These are phyloP conservation scores for Pogoniulus pusillus DNA, from an alignment of 2,797 vertebrate genomes.

Conservation along the genomic window DNA sequence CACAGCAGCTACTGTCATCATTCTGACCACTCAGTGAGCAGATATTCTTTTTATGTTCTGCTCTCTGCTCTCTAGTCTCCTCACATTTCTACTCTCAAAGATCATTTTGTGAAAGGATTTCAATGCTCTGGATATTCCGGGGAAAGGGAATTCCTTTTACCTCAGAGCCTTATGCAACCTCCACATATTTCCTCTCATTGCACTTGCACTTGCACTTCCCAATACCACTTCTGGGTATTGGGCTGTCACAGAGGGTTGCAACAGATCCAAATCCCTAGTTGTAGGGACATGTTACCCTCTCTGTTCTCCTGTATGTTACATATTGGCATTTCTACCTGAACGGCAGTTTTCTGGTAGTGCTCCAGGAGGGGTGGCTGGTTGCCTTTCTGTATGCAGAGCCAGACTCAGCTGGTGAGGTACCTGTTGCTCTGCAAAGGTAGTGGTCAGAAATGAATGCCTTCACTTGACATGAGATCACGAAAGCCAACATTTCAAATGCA, in stretches of 20 bases:
- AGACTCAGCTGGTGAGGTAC: neutral
- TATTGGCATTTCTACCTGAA: neutral
- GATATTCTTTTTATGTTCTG: neutral
- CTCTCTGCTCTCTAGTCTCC: neutral
- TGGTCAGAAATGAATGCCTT: neutral
- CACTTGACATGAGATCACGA: neutral
- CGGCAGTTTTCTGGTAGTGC: neutral
- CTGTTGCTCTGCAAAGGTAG: neutral
- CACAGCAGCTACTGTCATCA: neutral
- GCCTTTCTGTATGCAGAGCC: neutral
- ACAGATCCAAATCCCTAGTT: neutral
- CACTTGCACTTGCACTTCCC: neutral
- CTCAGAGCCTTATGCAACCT: neutral
- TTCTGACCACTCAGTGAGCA: neutral
- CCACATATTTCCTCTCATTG: neutral
- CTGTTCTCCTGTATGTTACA: neutral
- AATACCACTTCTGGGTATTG: fast-evolving
- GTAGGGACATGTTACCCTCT: neutral
- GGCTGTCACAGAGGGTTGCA: neutral
- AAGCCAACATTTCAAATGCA: neutral
- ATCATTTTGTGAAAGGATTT: neutral
- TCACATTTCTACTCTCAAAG: neutral
- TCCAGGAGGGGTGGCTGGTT: neutral
- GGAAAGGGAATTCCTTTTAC: neutral
- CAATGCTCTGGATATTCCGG: neutral